Conservation (phyloP, 2,797 vertebrate species). For the Alectoris magna region DNA sequence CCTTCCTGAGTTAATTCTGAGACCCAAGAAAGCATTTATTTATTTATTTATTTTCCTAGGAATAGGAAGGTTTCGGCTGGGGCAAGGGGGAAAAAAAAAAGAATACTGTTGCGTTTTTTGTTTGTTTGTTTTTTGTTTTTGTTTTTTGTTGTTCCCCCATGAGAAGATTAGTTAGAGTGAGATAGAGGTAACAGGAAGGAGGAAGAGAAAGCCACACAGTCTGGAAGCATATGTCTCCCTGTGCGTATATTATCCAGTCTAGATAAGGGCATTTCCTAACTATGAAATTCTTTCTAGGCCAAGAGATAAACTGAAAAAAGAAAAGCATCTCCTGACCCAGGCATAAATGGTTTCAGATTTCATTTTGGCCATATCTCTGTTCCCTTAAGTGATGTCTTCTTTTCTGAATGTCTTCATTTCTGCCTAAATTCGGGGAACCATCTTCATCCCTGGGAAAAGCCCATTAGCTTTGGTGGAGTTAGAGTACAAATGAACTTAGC, state of each 20-base stretch:
- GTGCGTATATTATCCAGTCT: neutral
- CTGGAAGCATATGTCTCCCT: neutral
- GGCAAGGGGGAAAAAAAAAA: neutral
- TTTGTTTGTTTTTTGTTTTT: no score
- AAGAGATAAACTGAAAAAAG: constrained; percentile 1
- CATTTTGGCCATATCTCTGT: neutral
- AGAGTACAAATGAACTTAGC: constrained; percentile 28
- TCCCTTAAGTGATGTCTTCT: constrained; percentile 12
- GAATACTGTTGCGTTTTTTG: neutral
- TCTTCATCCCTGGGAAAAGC: constrained; percentile 1
- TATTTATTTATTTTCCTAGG: neutral
- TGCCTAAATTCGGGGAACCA: neutral
- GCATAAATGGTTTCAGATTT: neutral
- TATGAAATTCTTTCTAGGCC: neutral
- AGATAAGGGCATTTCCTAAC: neutral
- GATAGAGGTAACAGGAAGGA: neutral
- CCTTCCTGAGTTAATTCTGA: neutral
- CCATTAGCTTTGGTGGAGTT: constrained; percentile 45
- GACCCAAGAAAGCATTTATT: neutral
- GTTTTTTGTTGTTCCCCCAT: neutral
- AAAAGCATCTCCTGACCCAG: neutral
- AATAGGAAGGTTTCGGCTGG: neutral
- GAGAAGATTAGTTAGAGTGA: neutral
- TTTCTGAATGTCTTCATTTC: neutral
- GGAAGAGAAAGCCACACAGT: neutral